Base-by-base conservation (phyloP, 2,113 vertebrate genomes). In the Trochalopteron elliotii region DNA sequence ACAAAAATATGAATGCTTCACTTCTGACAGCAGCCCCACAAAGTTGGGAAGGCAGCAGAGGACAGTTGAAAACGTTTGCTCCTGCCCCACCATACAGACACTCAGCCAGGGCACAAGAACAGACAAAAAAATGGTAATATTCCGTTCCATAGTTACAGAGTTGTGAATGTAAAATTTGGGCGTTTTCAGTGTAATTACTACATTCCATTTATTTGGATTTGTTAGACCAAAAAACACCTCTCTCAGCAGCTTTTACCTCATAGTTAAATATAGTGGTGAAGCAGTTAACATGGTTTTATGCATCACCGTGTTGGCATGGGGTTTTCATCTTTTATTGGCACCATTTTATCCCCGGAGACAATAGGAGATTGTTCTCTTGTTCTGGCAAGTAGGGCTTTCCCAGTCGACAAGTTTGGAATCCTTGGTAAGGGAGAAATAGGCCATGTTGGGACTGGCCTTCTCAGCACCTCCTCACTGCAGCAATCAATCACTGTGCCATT, bases 321-420 rank as follows among this genome's bases (percentile, higher is more conserved):
- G 40, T 76, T 96, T 68, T 93, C 83, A 59, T 96, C 82, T 96
- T 97, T 97, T 96, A 92, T 90, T 98, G 98, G 98, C 97, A 97
- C 82, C 20, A 19, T 80, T 91, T 97, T 94, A 83, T 90, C 95
- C 97, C 95, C 0, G 0, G 96, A 98, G 94, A 98, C 98, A 98
- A 98, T 96, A 96, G 97, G 85, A 97, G 96, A 97, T 97, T 98
- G 98, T 98, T 98, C 94, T 97, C 97, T 95, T 98, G 98, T 98
- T 93, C 97, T 97, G 98, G 97, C 97, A 98, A 96, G 98, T 95
- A 95, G 65, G 89, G 71, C 87, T 91, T 96, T 96, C 97, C 95
- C 90, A 97, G 96, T 93, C 90, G 88, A 95, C 96, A 94, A 61
- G 95, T 96, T 96, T 87, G 89, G 96, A 97, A 95, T 82, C 94